Base-by-base conservation (phyloP, 1,140 invertebrate genomes). In the Vanessa tameamea region DNA sequence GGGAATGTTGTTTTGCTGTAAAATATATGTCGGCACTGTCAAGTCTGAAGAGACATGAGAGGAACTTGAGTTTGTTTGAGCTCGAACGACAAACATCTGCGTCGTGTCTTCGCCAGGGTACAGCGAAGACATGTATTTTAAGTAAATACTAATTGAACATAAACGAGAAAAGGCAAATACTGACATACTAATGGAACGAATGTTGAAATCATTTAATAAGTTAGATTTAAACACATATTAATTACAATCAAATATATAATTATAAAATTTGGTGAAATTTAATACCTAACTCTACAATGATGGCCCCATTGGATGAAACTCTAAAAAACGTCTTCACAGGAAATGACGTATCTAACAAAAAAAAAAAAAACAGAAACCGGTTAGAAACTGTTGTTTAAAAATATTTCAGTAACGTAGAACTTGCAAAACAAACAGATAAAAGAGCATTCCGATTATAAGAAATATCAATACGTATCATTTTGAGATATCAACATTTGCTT, bases 11-110 rank as follows among this genome's bases (percentile, higher is more conserved):
- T 48, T 65, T 31, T 65, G 14, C 47, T n/a, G 43, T 65, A 48
- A 65, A 31, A 16, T 23, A 57, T 57, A 57, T n/a, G 57, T 37
- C 57, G 57, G 26, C 26, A 14, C 13, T 61, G 57, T 61, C 57
- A 61, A 61, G 57, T 26, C 57, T 43, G 37, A 43, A 11, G 53
- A 61, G 57, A 61, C 55, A 26, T 9, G 55, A 53, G n/a, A 53
- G 53, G 13, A 20, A 20, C 53, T 61, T 26, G 12, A 59, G 55
- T 59, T 12, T 59, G 55, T 15, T 61, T 23, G 15, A 59, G 55
- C 57, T 37, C 11, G 9, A 9, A 20, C 53, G 53, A 61, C 23
- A 61, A 61, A 61, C 57, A n/a, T 61, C 13, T 61, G 26, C 31
- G 26, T 23, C 57, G 57, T 37, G 57, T 43, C 57, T 55, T 55